Evolutionary conservation across 2,888 invertebrate species (phyloP).

Genomic region (Oscheius sp.): DNA sequence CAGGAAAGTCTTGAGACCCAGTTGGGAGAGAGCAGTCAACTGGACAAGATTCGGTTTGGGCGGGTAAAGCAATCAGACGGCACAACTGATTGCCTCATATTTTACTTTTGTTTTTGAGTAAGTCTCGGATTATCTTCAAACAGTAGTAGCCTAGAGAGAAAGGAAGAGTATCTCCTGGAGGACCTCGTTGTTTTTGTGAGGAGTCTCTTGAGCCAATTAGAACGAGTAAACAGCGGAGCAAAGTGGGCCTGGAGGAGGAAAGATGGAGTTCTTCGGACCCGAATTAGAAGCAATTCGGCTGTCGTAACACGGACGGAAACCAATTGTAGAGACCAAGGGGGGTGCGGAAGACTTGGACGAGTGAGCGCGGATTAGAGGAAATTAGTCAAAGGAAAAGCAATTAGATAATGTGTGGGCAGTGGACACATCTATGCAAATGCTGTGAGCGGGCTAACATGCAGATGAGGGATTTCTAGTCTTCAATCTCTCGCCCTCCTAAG

Average conservation of each 20-base stretch:
- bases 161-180: no score
- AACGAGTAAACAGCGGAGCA: background rate
- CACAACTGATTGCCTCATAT: no score
- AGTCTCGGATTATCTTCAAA: no score
- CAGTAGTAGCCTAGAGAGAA: no score
- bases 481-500: background rate
- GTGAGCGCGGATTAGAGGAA: background rate
- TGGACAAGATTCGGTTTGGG: background rate
- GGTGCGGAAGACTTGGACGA: conserved; percentile 3
- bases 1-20: background rate
- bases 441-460: background rate
- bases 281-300: conserved; percentile 22
- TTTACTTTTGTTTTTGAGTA: no score
- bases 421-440: background rate
- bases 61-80: no score
- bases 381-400: background rate
- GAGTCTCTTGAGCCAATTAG: background rate
- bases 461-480: conserved; percentile 5
- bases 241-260: background rate
- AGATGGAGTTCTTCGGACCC: background rate
- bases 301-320: conserved; percentile 10
- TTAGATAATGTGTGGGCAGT: background rate
- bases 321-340: conserved; percentile 8
- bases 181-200: no score
- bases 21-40: background rate